Base-by-base conservation (phyloP, 2,113 vertebrate species). In the Pseudorasbora parva region DNA sequence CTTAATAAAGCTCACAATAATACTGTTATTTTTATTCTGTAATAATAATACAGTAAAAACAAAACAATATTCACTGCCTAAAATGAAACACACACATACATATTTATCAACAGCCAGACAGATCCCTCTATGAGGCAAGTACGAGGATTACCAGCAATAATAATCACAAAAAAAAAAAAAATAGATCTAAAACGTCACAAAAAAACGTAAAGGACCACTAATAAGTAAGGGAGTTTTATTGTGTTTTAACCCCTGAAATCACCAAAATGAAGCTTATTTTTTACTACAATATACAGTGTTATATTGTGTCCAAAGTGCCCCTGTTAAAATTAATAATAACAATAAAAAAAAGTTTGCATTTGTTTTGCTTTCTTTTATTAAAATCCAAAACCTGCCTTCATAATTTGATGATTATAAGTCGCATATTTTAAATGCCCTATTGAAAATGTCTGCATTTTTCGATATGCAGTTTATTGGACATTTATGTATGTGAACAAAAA, bases 1-100 rank as follows among this genome's bases (percentile, higher is more conserved):
- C 93, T 90, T 89, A 91, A 93, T 89, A 27, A 73, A 75, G 59
- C 59, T 76, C 75, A 69, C 30, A n/a, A 80, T 64, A 49, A 56
- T 71, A 82, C 80, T 80, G 59, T 85, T 64, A 57, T 81, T 77
- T 85, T 51, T 84, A 84, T 86, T 78, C 77, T 84, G 8, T 30
- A 75, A 79, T 83, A 86, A 41, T 71, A 76, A 83, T 77, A 47
- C 81, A 51, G 64, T 49, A 27, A 78, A 82, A 60, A 76, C 59
- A 41, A 72, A 71, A 59, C 68, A 54, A 74, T 69, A 69, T 83
- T 83, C 86, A 87, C 86, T 87, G 86, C 86, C 86, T 87, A 47
- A 87, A 85, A 59, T n/a, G 7, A 37, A 54, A 73, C 43, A 66
- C 80, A 57, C n/a, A 25, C 33, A 78, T 30, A 43, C 41, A 57